Conservation (phyloP, 2,888 invertebrate genomes). For the Plebejus argus region DNA sequence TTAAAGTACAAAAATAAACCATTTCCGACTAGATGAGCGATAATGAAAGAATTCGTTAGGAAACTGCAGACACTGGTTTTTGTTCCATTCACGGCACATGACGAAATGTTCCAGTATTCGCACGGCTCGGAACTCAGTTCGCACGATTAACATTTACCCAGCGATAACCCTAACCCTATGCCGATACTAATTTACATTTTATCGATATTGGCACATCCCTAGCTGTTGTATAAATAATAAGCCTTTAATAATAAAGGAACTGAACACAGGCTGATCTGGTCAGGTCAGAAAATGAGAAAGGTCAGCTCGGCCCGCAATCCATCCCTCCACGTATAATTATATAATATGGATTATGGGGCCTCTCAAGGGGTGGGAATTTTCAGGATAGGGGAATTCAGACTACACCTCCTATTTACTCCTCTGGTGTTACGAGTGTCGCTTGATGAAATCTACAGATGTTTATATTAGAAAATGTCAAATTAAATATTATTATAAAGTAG, state of each 20-base stretch:
- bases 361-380: no score
- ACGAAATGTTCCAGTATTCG: constrained; percentile 63
- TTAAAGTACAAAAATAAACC: background rate
- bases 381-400: no score
- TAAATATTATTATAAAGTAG: no score
- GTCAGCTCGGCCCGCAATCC: no score
- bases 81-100: constrained; percentile 40
- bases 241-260: background rate
- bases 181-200: constrained; percentile 16
- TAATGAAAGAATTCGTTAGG: constrained; percentile 13
- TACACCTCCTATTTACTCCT: no score
- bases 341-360: no score
- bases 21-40: background rate
- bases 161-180: constrained; percentile 47
- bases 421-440: no score
- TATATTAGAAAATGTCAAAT: no score
- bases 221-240: background rate
- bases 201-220: constrained; percentile 7
- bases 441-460: no score
- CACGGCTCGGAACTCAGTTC: constrained; percentile 54
- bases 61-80: constrained; percentile 9
- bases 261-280: no score
- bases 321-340: no score
- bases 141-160: constrained; percentile 55
- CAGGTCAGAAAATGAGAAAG: no score